Evolutionary conservation across 2,113 vertebrate genomes (phyloP).

Genomic region (Eublepharis macularius): DNA sequence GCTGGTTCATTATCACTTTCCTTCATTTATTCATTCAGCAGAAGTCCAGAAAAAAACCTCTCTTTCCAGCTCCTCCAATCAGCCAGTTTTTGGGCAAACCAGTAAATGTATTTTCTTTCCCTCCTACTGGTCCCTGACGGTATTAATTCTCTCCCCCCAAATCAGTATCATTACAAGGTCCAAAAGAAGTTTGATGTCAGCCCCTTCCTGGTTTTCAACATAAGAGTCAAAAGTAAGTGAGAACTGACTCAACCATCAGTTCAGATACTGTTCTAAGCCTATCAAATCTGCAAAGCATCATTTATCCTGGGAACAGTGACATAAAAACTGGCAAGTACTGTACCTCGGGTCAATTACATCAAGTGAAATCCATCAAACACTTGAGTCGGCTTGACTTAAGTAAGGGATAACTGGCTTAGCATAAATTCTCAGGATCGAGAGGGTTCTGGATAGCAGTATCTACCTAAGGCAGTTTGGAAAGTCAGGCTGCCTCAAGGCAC

Average conservation of each 20-base stretch:
- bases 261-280: neutral
- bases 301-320: neutral
- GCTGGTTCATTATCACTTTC: constrained; percentile 6
- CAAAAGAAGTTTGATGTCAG: neutral
- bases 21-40: neutral
- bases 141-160: neutral
- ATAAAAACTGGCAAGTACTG: neutral
- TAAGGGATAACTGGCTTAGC: neutral
- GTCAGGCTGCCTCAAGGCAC: neutral
- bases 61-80: neutral
- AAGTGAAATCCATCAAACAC: neutral
- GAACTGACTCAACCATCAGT: neutral
- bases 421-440: neutral
- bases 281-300: neutral
- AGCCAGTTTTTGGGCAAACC: neutral
- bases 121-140: neutral
- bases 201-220: neutral
- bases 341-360: neutral
- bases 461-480: neutral
- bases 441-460: no score
- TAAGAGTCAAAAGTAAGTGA: neutral
- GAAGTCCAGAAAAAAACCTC: neutral
- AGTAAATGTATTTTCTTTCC: neutral
- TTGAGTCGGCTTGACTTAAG: neutral
- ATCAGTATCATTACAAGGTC: neutral